Conservation (phyloP, 2,888 invertebrate species). For the Caenorhabditis sp. region DNA sequence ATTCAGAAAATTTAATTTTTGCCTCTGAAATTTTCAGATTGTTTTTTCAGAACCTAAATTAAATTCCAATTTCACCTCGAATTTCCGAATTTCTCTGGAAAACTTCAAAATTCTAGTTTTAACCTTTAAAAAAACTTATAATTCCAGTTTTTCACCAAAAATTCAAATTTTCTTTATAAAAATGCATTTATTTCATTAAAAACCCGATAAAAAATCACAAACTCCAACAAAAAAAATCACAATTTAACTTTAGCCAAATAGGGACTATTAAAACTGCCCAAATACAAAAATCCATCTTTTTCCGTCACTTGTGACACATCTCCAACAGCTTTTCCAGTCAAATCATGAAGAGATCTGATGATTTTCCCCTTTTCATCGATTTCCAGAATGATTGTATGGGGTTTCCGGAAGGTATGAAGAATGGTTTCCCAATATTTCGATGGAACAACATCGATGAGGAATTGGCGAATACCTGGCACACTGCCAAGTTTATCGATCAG, state of each 20-base stretch:
- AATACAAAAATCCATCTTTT: constrained; percentile 50
- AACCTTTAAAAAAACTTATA: no score
- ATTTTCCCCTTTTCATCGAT: constrained; percentile 57
- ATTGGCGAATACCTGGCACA: constrained; percentile 52
- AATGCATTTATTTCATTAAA: no score
- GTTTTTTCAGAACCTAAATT: no score
- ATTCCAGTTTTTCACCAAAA: no score
- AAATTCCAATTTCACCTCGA: no score
- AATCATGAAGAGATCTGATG: constrained; percentile 62
- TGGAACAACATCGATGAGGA: constrained; percentile 41
- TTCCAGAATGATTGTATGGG: constrained; percentile 60
- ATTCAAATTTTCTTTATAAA: no score
- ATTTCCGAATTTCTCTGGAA: no score
- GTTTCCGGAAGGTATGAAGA: constrained; percentile 48
- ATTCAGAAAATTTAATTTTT: no score
- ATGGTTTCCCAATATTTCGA: constrained; percentile 39
- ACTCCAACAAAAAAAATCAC: constrained; percentile 2
- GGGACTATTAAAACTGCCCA: constrained; percentile 60
- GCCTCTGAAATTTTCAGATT: no score
- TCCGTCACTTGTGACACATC: constrained; percentile 64
- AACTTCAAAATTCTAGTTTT: no score
- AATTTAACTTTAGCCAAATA: constrained; percentile 58
- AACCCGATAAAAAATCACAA: background rate
- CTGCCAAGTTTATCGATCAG: constrained; percentile 48
- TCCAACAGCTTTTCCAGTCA: constrained; percentile 50